phyloP scores from a whole-genome alignment of 2,797 vertebrate genomes.

The Enteromius mattozi region DNA sequence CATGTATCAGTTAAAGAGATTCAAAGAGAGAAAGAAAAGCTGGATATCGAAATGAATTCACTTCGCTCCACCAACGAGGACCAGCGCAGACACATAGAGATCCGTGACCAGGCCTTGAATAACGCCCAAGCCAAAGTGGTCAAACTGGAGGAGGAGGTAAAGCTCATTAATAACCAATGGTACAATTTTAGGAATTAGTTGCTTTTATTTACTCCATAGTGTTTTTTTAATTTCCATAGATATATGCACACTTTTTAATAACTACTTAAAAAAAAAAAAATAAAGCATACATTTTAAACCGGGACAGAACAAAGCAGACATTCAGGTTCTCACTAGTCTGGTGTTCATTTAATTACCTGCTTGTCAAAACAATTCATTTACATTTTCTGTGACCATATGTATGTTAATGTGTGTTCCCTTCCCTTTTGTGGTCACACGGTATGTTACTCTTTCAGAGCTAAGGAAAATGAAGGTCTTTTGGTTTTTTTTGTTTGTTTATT shows the following conservation, averaged over 20 bases:
- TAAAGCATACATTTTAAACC: background rate
- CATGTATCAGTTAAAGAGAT: constrained; percentile 89
- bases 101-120: constrained; percentile 95
- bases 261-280: background rate
- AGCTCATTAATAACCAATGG: constrained; percentile 44
- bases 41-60: constrained; percentile 90
- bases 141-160: constrained; percentile 97
- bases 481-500: constrained; percentile 9
- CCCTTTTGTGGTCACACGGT: constrained; percentile 56
- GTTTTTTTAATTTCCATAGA: background rate
- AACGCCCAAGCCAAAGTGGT: constrained; percentile 98
- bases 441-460: constrained; percentile 25
- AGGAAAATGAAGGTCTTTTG: constrained; percentile 29
- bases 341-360: background rate
- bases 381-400: constrained; percentile 11
- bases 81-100: constrained; percentile 96
- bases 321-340: background rate
- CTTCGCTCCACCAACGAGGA: constrained; percentile 92
- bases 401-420: constrained; percentile 3
- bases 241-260: background rate
- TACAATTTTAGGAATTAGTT: constrained; percentile 9
- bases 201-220: constrained; percentile 5
- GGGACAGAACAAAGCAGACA: background rate
- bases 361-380: constrained; percentile 6
- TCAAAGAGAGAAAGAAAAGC: constrained; percentile 92